These are phyloP conservation scores for Pseudomyrmex concolor DNA, from an alignment of 1,140 invertebrate species.

Conservation along the genomic window DNA sequence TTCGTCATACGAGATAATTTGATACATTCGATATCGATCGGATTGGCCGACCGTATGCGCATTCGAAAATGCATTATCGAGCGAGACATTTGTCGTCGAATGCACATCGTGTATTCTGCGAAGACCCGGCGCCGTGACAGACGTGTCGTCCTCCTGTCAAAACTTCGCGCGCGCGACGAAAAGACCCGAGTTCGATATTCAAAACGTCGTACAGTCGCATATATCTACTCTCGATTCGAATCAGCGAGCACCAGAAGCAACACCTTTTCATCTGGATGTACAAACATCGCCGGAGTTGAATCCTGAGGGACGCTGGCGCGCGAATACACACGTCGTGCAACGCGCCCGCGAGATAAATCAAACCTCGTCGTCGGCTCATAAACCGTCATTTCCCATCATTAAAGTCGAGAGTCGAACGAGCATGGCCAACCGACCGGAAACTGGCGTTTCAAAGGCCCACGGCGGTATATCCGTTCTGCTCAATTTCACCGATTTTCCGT, in stretches of 20 bases:
- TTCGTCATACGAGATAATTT: conserved; percentile 61
- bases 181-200: conserved; percentile 51
- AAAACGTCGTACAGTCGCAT: conserved; percentile 14
- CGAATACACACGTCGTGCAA: conserved; percentile 8
- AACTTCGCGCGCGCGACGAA: conserved; percentile 13
- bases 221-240: conserved; percentile 39
- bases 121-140: conserved; percentile 9
- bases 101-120: conserved; percentile 55
- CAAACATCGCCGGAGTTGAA: conserved; percentile 1
- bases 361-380: conserved; percentile 73
- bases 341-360: conserved; percentile 71
- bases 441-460: conserved; percentile 74
- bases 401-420: conserved; percentile 70
- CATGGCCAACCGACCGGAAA: conserved; percentile 75
- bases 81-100: conserved; percentile 13
- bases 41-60: conserved; percentile 49
- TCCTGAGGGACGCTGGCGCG: not conserved
- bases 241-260: conserved; percentile 18
- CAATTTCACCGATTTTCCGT: conserved; percentile 81
- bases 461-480: conserved; percentile 76
- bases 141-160: conserved; percentile 21
- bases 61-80: conserved; percentile 67
- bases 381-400: conserved; percentile 82
- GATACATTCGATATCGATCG: conserved; percentile 45
- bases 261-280: conserved; percentile 37